phyloP scores from a whole-genome alignment of 2,797 vertebrate species.

The Lepilemur ruficaudatus region DNA sequence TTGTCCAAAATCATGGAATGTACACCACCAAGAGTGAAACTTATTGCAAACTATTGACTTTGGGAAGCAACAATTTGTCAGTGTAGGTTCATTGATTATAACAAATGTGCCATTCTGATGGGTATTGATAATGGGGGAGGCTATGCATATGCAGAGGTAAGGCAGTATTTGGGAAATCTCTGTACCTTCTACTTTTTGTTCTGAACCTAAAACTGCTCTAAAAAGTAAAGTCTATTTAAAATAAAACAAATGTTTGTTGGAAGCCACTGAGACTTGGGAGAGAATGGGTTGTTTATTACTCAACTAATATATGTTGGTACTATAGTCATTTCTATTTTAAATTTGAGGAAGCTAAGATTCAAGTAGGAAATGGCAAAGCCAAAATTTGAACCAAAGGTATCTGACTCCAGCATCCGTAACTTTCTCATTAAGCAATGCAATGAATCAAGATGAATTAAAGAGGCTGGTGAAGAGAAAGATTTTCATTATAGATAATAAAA shows the following conservation, averaged over 20 bases:
- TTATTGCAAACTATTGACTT: not conserved
- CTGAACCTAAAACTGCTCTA: not conserved
- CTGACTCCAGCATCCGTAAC: not conserved
- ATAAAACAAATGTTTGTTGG: not conserved
- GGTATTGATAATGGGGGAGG: not conserved
- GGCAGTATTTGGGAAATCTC: not conserved
- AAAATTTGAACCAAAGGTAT: not conserved
- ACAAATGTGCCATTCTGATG: not conserved
- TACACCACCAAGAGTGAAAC: not conserved
- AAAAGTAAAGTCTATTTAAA: not conserved
- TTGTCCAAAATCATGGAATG: not conserved
- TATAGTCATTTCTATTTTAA: not conserved
- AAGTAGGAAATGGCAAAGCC: not conserved
- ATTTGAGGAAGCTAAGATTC: not conserved
- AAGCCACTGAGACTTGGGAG: not conserved
- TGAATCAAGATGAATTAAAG: not conserved
- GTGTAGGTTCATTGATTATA: not conserved
- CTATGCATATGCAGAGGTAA: too few relatives aligned
- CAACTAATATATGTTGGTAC: not conserved
- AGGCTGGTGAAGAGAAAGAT: not conserved
- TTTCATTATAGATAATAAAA: not conserved
- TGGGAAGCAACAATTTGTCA: not conserved
- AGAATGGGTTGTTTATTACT: not conserved
- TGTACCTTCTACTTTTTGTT: not conserved
- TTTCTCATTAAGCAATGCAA: not conserved